A percentile compares a stretch with the other conserved stretches of the same genome.
Conservation (phyloP, 2,797 vertebrate genomes). For the Delichon dasypus region DNA sequence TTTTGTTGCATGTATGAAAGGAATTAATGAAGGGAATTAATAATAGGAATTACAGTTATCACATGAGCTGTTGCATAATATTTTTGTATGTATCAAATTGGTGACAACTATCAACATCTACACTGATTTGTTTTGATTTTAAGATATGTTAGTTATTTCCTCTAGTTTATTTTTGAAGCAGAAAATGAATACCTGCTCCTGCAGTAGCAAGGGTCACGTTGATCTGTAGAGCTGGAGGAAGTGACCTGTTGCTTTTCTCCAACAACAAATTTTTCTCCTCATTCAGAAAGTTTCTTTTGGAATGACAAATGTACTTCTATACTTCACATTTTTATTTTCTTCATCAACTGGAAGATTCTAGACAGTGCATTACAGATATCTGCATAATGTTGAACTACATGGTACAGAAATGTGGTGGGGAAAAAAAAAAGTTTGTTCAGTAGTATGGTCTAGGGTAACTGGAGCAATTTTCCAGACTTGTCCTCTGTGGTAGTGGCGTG, state of each 20-base stretch:
- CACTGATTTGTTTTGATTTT: not conserved
- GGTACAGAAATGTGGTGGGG: not conserved
- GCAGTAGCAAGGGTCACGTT: not conserved
- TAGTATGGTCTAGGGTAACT: not conserved
- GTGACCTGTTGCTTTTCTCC: not conserved
- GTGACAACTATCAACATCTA: not conserved
- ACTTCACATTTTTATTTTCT: not conserved
- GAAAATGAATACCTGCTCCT: not conserved
- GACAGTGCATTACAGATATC: not conserved
- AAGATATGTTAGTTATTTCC: not conserved
- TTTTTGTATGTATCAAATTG: not conserved
- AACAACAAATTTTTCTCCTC: not conserved
- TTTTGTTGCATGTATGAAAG: not conserved
- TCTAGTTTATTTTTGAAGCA: not conserved
- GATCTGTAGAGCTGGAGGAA: not conserved
- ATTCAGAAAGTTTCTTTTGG: not conserved
- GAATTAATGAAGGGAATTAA: not conserved
- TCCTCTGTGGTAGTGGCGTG: too few relatives aligned
- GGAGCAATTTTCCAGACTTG: not conserved
- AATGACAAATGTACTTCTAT: not conserved
- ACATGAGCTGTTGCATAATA: not conserved
- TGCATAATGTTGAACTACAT: not conserved
- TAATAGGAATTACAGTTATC: not conserved
- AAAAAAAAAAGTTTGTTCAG: not conserved
- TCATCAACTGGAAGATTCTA: not conserved